A percentile compares a stretch with the other conserved stretches of the same genome.
These are phyloP conservation scores for Myzus persicae DNA, from an alignment of 1,140 invertebrate species.

Conservation along the genomic window DNA sequence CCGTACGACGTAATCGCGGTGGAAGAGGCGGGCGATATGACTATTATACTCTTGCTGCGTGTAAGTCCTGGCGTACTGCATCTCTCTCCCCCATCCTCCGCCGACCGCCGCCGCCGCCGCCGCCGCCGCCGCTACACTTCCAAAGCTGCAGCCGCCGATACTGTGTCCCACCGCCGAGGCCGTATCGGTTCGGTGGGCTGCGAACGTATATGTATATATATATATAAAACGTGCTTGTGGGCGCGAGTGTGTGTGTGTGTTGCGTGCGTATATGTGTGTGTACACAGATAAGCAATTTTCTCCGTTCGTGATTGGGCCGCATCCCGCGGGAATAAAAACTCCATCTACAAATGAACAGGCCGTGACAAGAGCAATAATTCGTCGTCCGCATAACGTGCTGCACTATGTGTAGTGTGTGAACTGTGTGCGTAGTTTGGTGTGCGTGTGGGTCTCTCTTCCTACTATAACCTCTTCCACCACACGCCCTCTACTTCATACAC, in stretches of 20 bases:
- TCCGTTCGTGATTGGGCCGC: conserved; percentile 75
- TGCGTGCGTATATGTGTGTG: background rate
- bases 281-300: conserved; percentile 69
- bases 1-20: background rate
- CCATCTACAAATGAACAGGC: conserved; percentile 78
- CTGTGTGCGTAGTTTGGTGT: background rate
- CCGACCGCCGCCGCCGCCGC: background rate
- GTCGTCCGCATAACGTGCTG: conserved; percentile 64
- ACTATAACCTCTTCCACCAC: background rate
- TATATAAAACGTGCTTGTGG: background rate
- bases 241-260: no score
- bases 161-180: background rate
- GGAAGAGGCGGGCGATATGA: conserved; percentile 20
- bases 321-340: conserved; percentile 74
- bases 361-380: conserved; percentile 77
- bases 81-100: no score
- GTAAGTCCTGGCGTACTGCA: background rate
- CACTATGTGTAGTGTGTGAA: background rate
- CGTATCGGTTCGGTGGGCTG: conserved; percentile 44
- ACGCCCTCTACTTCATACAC: background rate
- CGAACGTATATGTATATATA: background rate
- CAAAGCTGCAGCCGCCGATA: background rate
- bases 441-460: background rate
- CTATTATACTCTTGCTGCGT: conserved; percentile 29
- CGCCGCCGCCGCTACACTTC: background rate